Conservation (phyloP, 2,113 vertebrate genomes). For the Porphyrio hochstetteri region DNA sequence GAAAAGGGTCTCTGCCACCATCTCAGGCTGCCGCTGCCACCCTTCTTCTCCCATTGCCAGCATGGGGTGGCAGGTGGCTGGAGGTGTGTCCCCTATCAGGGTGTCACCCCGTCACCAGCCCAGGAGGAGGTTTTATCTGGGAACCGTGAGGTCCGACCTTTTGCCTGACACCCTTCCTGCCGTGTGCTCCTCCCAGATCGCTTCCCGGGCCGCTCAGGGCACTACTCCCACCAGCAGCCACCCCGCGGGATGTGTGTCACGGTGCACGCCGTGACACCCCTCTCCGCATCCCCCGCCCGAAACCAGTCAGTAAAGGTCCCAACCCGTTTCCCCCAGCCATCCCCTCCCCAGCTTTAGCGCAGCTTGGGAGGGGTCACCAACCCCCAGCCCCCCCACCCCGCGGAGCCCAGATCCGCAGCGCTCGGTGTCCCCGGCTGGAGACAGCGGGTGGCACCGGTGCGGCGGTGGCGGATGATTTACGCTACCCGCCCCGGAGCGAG, state of each 20-base stretch:
- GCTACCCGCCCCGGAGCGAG: too few species aligned
- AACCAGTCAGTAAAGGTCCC: rapidly evolving
- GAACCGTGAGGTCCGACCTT: neutral
- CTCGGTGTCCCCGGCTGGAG: too few species aligned
- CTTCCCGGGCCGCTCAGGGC: neutral
- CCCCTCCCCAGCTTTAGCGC: neutral
- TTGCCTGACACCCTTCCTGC: neutral
- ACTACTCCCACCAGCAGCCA: neutral
- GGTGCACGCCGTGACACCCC: rapidly evolving
- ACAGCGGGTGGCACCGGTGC: neutral
- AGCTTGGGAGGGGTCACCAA: rapidly evolving
- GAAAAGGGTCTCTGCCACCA: neutral
- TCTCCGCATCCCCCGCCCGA: too few species aligned
- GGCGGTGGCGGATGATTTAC: neutral
- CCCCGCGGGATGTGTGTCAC: rapidly evolving
- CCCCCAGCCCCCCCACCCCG: too few species aligned
- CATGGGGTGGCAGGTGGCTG: rapidly evolving
- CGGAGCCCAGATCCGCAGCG: neutral
- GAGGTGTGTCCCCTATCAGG: neutral
- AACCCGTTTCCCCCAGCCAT: rapidly evolving
- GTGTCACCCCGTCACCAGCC: neutral
- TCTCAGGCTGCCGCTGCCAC: neutral
- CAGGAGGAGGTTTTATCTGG: neutral
- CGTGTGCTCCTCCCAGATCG: neutral
- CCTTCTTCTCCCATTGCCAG: rapidly evolving